Conservation (phyloP, 2,113 vertebrate genomes). For the Centropus unirufus region DNA sequence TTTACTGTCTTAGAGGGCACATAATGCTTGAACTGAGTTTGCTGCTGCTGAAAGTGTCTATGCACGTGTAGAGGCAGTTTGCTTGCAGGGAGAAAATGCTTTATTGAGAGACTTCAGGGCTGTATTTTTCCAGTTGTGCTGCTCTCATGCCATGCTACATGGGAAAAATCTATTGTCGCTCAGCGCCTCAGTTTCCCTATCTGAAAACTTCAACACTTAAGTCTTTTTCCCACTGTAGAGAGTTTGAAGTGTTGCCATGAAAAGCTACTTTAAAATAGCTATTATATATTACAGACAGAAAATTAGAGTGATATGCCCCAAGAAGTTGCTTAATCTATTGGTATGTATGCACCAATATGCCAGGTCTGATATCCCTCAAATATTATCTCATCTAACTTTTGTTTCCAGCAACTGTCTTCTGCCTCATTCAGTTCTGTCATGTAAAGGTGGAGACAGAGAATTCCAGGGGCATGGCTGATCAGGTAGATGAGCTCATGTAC, state of each 20-base stretch:
- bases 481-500: neutral
- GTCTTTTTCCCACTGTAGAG: neutral
- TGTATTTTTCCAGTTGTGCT: neutral
- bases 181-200: neutral
- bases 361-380: neutral
- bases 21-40: neutral
- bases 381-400: neutral
- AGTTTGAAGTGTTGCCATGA: neutral
- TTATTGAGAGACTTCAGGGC: neutral
- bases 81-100: fast-evolving
- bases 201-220: neutral
- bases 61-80: neutral
- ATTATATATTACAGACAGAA: neutral
- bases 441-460: neutral
- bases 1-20: neutral
- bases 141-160: neutral
- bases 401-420: neutral
- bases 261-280: neutral
- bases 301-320: fast-evolving
- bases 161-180: neutral
- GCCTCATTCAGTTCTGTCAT: neutral
- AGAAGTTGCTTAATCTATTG: neutral
- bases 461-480: neutral
- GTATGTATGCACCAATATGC: neutral
- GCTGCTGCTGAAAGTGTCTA: neutral